A percentile compares a stretch with the other conserved stretches of the same genome.
Evolutionary conservation across 2,113 vertebrate species (phyloP).

Genomic region (Archilochus colubris): DNA sequence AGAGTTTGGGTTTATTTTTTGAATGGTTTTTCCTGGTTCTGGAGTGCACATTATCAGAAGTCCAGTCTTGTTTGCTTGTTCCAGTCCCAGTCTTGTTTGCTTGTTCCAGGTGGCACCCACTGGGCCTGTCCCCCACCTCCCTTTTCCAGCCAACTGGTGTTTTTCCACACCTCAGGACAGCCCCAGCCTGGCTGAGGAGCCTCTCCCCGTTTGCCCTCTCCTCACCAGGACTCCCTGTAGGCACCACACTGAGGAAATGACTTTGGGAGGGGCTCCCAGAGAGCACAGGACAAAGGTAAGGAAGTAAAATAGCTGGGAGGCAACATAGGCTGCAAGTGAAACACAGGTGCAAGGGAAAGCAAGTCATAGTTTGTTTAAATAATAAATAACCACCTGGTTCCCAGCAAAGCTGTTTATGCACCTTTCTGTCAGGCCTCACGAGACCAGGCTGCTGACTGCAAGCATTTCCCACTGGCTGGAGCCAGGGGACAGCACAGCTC

Average conservation of each 20-base stretch:
- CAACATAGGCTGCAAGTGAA: not conserved
- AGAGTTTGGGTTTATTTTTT: not conserved
- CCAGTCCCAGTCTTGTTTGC: not conserved
- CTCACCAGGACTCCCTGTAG: too few species aligned
- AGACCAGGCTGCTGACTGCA: fast-evolving
- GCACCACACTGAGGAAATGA: fast-evolving
- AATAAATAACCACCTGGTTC: not conserved
- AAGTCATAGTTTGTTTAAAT: not conserved
- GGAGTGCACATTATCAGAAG: too few species aligned
- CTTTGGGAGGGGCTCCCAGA: not conserved
- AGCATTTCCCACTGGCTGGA: fast-evolving
- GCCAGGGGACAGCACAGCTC: fast-evolving
- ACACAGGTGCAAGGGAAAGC: not conserved
- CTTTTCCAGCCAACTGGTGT: not conserved
- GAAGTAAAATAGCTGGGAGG: not conserved
- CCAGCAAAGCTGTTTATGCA: not conserved
- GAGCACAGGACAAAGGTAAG: not conserved
- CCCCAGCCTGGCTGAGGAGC: fast-evolving
- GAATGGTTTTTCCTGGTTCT: not conserved
- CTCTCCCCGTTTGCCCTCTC: not conserved
- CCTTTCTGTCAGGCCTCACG: fast-evolving
- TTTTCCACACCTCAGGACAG: not conserved
- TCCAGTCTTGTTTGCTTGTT: too few species aligned
- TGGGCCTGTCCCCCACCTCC: not conserved
- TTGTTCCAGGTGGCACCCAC: not conserved